Percentiles rank a stretch among this genome's conserved stretches.
Conservation (phyloP, 2,888 invertebrate genomes). For the Cosmia trapezina region DNA sequence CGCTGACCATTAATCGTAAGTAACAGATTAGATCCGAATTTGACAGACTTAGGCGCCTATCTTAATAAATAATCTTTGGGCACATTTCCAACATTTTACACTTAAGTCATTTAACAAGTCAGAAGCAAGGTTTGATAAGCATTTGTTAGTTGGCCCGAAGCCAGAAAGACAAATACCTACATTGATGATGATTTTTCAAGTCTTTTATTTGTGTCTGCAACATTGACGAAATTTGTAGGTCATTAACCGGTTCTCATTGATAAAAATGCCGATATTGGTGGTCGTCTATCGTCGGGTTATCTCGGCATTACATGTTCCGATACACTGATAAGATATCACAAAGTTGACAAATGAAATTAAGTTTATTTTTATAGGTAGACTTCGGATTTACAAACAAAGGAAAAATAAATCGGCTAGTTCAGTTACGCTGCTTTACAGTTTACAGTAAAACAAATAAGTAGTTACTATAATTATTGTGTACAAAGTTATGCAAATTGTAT, state of each 20-base stretch:
- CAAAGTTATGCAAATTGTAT: conserved; percentile 8
- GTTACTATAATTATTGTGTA: no score
- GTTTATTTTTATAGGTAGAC: neutral
- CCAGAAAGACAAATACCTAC: conserved; percentile 30
- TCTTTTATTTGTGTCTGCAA: neutral
- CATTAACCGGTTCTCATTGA: conserved; percentile 30
- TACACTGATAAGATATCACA: conserved; percentile 28
- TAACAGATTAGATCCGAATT: neutral
- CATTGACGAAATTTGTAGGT: conserved; percentile 12
- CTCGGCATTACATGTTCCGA: conserved; percentile 9
- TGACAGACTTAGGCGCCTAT: neutral
- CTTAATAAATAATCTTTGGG: conserved; percentile 25
- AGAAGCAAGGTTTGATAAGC: no score
- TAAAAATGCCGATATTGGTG: conserved; percentile 30
- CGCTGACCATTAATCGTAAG: no score
- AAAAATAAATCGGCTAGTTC: conserved; percentile 9
- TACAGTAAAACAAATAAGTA: conserved; percentile 8
- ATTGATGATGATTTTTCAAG: neutral
- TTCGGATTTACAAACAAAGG: conserved; percentile 14
- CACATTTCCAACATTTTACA: conserved; percentile 27
- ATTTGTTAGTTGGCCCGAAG: conserved; percentile 17
- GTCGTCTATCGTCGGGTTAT: conserved; percentile 24
- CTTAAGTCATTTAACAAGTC: no score
- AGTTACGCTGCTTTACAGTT: neutral
- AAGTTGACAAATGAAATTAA: neutral